Evolutionary conservation across 2,113 vertebrate genomes (phyloP), one percentile per base, ranked within the genome.

Genomic region (Gasterosteus nipponicus): DNA sequence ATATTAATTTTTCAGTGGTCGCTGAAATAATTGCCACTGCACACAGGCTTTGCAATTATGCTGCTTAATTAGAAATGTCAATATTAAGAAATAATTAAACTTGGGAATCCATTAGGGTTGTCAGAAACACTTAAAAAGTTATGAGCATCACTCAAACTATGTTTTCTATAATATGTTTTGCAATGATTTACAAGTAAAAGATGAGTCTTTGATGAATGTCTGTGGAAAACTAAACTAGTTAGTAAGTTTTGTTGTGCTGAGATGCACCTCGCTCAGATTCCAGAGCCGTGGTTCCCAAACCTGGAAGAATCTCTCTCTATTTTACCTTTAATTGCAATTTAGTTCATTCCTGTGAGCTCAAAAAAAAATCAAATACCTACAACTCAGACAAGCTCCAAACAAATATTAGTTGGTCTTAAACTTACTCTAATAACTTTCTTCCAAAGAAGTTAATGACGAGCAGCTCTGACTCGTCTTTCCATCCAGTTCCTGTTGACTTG

Each of bases 11-110:
- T 92, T 93, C 92, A 92, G 89, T 68, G 83, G 83, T 73, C 74
- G 67, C 78, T 77, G 84, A 87, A 93, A 91, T 92, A 90, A 92
- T 93, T 93, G 91, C 91, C 85, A 81, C 85, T 81, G 92, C 86
- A 77, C 89, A 85, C 90, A 84, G 86, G 88, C 90, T 87, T 92
- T 92, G 90, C 93, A 94, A 94, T 95, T 95, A 95, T 81, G 86
- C 79, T 41, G 85, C 90, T 93, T 94, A 93, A 95, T 95, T 95
- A 94, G 93, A 94, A 93, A 93, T 92, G 94, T 93, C 93, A 94
- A 93, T 94, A 93, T 90, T 92, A 93, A 94, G 90, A 93, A 92
- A 94, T 92, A 94, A 94, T 93, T 93, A 94, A 93, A 91, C 85
- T 81, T 71, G 73, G 83, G 84, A 88, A 92, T 91, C 80, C 80